These are phyloP conservation scores for Salvelinus namaycush DNA, from an alignment of 2,113 vertebrate species.

Conservation along the genomic window DNA sequence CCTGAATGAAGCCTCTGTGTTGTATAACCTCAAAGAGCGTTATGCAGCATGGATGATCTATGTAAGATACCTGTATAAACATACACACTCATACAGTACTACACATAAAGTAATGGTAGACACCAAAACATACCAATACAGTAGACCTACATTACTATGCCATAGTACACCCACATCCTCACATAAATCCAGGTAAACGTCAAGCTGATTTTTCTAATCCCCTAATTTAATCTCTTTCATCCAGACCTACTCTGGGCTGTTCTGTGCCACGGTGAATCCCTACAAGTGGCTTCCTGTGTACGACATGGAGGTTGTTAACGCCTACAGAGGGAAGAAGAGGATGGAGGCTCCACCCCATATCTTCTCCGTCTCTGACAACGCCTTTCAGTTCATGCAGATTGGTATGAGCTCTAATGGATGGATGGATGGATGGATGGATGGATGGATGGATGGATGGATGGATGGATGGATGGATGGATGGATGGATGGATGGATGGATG, in stretches of 20 bases:
- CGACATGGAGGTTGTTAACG: not conserved
- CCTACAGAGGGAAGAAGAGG: constrained; percentile 6
- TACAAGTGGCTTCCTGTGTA: constrained; percentile 11
- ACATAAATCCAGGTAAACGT: not conserved
- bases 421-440: not conserved
- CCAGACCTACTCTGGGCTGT: constrained; percentile 13
- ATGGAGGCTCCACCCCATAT: no score
- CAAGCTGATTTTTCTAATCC: not conserved
- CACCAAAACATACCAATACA: not conserved
- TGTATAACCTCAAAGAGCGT: constrained; percentile 83
- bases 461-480: not conserved
- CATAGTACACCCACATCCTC: not conserved
- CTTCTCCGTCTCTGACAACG: constrained; percentile 5
- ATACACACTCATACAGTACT: not conserved
- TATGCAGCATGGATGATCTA: constrained; percentile 85
- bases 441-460: not conserved
- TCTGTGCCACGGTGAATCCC: constrained; percentile 8
- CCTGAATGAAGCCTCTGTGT: constrained; percentile 81
- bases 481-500: no score
- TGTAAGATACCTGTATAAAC: constrained; percentile 61
- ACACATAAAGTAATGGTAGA: not conserved
- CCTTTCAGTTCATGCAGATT: constrained; percentile 5
- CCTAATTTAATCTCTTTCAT: not conserved
- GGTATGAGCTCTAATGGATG: not conserved
- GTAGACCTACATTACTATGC: not conserved